phyloP scores from a whole-genome alignment of 2,888 invertebrate genomes.

The Lasius fuliginosus region DNA sequence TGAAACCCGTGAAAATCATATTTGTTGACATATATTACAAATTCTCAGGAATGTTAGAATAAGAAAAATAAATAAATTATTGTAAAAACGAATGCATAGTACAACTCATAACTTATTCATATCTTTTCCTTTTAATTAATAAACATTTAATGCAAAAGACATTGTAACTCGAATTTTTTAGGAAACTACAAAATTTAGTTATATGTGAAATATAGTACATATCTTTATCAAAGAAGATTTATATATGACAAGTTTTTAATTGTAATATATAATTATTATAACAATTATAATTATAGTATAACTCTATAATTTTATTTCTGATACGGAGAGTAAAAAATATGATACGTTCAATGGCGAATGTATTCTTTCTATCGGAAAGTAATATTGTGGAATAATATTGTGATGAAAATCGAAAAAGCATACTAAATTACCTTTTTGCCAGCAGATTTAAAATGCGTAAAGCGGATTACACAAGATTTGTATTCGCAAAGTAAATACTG shows the following conservation, averaged over 20 bases:
- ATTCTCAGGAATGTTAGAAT: background rate
- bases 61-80: background rate
- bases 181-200: background rate
- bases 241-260: background rate
- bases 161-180: background rate
- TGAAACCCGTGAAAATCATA: background rate
- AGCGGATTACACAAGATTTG: background rate
- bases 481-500: background rate
- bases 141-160: background rate
- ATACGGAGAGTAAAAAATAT: background rate
- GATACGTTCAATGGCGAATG: background rate
- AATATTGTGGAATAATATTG: background rate
- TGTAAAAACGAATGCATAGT: background rate
- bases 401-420: background rate
- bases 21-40: background rate
- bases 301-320: background rate
- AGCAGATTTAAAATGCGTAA: background rate
- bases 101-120: background rate
- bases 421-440: background rate
- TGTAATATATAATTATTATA: constrained; percentile 6
- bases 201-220: background rate
- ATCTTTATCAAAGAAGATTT: background rate
- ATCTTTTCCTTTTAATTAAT: background rate
- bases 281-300: background rate
- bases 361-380: background rate